Evolutionary conservation across 2,797 vertebrate species (phyloP).

Genomic region (Danio choprae): DNA sequence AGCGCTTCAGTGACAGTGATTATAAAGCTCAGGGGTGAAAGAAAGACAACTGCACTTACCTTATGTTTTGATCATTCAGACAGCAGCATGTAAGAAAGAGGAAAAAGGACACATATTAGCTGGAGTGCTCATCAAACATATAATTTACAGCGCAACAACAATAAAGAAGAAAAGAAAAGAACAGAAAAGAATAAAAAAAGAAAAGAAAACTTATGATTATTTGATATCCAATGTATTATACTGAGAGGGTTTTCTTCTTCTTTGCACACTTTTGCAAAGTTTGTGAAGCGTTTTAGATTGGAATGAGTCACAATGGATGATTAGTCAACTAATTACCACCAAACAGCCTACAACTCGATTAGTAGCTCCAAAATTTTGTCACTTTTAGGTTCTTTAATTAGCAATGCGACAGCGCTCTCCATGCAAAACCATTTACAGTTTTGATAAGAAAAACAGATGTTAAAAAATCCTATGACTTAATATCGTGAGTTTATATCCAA

Average conservation of each 20-base stretch:
- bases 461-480: too few relatives aligned
- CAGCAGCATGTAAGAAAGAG: constrained; percentile 12
- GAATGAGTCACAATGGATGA: neutral
- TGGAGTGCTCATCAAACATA: neutral
- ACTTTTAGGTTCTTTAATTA: neutral
- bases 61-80: constrained; percentile 23
- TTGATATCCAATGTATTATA: neutral
- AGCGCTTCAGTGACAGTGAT: neutral
- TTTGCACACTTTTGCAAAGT: neutral
- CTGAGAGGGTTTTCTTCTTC: too few relatives aligned
- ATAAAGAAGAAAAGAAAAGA: neutral
- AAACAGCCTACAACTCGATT: neutral
- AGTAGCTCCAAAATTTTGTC: neutral
- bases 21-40: neutral
- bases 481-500: neutral
- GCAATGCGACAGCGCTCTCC: neutral
- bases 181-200: neutral
- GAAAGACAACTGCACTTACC: constrained; percentile 30
- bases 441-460: neutral
- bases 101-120: neutral
- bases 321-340: neutral
- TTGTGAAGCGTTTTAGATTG: neutral
- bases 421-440: neutral
- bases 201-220: neutral
- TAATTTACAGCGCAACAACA: neutral